Conservation (phyloP, 2,797 vertebrate species). For the Chaenodraco wilsoni region DNA sequence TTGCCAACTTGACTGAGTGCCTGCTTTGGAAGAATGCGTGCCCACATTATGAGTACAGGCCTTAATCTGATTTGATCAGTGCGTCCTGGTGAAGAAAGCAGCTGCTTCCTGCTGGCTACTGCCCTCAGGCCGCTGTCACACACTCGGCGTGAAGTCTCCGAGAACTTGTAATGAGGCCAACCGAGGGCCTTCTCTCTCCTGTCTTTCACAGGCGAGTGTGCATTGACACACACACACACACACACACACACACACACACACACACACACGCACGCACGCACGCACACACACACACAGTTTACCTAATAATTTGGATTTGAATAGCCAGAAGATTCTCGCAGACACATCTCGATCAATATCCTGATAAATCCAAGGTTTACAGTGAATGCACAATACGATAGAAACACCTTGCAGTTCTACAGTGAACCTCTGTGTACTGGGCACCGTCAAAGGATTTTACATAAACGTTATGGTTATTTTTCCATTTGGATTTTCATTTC, state of each 20-base stretch:
- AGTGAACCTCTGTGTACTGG: background rate
- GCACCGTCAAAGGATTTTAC: background rate
- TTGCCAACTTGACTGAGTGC: conserved; percentile 39
- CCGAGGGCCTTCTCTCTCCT: conserved; percentile 22
- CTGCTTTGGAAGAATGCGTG: conserved; percentile 26
- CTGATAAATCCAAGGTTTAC: background rate
- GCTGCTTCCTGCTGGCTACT: conserved; percentile 50
- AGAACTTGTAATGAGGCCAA: conserved; percentile 60
- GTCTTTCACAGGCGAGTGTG: conserved; percentile 14
- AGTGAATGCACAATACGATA: background rate
- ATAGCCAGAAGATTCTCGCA: background rate
- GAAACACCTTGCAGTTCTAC: background rate
- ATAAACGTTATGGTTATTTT: background rate
- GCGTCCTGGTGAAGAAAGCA: conserved; percentile 50
- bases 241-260: background rate
- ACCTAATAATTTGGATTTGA: too few relatives aligned
- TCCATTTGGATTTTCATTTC: background rate
- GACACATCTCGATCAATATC: conserved; percentile 2
- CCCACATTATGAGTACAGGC: conserved; percentile 39
- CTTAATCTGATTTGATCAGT: conserved; percentile 69
- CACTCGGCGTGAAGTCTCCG: conserved; percentile 37
- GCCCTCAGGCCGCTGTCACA: conserved; percentile 62
- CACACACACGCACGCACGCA: conserved; percentile 7
- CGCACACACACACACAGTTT: background rate
- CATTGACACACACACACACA: background rate